Evolutionary conservation across 2,797 vertebrate genomes (phyloP).

Genomic region (Dendrocincla fuliginosa): DNA sequence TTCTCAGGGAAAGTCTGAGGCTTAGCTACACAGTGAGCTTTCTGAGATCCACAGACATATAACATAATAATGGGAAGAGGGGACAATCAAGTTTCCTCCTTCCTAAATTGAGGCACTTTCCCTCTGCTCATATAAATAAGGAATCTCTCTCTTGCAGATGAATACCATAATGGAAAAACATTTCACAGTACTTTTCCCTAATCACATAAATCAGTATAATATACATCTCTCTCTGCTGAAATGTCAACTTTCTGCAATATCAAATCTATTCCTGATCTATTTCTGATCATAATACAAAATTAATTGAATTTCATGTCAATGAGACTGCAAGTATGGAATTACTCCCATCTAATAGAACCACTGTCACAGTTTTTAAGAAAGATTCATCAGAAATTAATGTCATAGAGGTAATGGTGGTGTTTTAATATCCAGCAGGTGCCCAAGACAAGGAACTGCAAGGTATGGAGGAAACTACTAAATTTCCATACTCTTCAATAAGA

Average conservation of each 20-base stretch:
- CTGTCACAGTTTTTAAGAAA: background rate
- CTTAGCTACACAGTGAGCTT: background rate
- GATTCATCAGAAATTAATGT: background rate
- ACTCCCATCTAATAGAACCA: background rate
- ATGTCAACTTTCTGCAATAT: background rate
- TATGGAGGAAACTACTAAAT: background rate
- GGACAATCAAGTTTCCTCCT: background rate
- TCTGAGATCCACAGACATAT: background rate
- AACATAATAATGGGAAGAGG: background rate
- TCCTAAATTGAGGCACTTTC: background rate
- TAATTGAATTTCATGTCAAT: constrained; percentile 6
- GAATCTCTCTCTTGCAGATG: background rate
- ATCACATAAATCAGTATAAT: constrained; percentile 1
- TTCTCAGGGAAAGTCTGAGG: background rate
- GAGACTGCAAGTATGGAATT: background rate
- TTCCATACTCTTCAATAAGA: background rate
- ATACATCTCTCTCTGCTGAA: background rate
- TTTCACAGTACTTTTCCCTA: background rate
- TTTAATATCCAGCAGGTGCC: background rate
- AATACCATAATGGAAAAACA: background rate
- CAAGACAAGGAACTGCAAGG: background rate
- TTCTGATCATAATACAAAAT: constrained; percentile 14
- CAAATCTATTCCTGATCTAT: background rate
- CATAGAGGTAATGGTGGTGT: background rate
- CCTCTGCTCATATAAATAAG: background rate